A percentile compares a stretch with the other conserved stretches of the same genome.
Evolutionary conservation across 2,113 vertebrate genomes (phyloP).

Genomic region (Rutilus rutilus): DNA sequence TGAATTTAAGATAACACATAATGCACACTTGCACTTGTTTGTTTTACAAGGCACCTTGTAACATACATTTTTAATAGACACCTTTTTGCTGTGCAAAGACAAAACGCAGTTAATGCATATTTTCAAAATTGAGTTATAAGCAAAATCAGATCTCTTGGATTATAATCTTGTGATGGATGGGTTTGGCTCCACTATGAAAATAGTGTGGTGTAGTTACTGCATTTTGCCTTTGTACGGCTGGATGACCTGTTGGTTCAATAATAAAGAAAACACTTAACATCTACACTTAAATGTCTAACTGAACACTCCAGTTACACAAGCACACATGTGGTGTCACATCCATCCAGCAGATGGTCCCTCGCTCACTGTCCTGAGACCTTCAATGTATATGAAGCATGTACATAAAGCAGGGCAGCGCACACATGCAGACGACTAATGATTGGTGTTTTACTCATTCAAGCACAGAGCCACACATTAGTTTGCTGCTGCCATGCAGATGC

Average conservation of each 20-base stretch:
- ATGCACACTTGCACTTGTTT: conserved; percentile 7
- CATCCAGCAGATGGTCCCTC: conserved; percentile 7
- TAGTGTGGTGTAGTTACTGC: not conserved
- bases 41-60: conserved; percentile 7
- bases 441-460: not conserved
- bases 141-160: not conserved
- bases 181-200: not conserved
- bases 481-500: conserved; percentile 11
- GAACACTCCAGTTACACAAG: conserved; percentile 13
- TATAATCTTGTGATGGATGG: not conserved
- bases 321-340: not conserved
- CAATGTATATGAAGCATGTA: not conserved
- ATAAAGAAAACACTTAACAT: not conserved
- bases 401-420: conserved; percentile 14
- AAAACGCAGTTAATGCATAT: not conserved
- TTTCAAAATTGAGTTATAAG: not conserved
- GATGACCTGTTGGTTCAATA: not conserved
- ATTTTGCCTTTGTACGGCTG: not conserved
- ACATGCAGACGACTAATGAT: conserved; percentile 15
- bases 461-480: not conserved
- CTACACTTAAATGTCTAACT: not conserved
- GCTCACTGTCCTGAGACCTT: not conserved
- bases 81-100: not conserved
- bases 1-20: not conserved
- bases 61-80: not conserved